Percentiles rank a stretch among this genome's conserved stretches.
phyloP scores from a whole-genome alignment of 2,797 vertebrate genomes.

The Micromesistius poutassou region DNA sequence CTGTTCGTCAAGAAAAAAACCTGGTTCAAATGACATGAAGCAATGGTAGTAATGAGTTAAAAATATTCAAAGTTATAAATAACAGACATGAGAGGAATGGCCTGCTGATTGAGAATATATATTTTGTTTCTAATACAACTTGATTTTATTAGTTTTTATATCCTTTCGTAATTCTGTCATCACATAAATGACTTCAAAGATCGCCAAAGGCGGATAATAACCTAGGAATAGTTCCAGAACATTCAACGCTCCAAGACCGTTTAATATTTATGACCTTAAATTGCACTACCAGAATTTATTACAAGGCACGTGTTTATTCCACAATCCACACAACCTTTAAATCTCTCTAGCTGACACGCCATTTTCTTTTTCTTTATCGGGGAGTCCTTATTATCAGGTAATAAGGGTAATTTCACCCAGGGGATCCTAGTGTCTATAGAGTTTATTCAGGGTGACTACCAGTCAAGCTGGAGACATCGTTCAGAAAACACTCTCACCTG shows the following conservation, averaged over 20 bases:
- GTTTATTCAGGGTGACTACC: not conserved
- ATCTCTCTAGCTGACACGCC: not conserved
- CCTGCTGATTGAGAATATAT: not conserved
- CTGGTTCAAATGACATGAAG: not conserved
- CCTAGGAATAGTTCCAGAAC: not conserved
- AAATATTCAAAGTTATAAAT: not conserved
- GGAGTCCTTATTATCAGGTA: not conserved
- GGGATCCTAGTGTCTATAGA: not conserved
- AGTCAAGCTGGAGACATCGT: too few relatives aligned
- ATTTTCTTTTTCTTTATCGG: not conserved
- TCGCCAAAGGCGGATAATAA: not conserved
- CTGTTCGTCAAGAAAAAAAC: not conserved
- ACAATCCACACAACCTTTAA: not conserved
- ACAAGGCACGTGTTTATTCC: not conserved
- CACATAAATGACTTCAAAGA: not conserved
- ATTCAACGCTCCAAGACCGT: not conserved
- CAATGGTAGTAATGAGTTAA: not conserved
- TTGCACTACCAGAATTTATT: not conserved
- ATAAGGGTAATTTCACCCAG: not conserved
- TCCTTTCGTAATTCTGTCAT: conserved; percentile 2
- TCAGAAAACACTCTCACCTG: not conserved
- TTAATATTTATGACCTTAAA: not conserved
- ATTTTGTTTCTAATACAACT: not conserved
- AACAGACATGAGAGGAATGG: not conserved
- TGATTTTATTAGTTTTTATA: not conserved